Conservation (phyloP, 1,140 invertebrate species). For the Eupristina koningsbergeri region DNA sequence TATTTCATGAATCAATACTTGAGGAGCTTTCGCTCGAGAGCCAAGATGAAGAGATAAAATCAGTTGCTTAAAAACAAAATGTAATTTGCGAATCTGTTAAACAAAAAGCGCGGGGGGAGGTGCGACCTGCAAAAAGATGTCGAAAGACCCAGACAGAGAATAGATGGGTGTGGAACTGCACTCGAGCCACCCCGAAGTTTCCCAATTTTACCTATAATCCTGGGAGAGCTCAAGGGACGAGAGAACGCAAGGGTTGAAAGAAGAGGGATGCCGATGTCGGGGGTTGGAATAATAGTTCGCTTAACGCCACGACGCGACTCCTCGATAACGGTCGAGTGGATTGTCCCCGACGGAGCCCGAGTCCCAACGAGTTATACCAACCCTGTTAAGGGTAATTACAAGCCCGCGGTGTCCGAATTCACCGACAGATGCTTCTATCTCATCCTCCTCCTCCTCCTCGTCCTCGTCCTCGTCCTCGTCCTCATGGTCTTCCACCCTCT, state of each 20-base stretch:
- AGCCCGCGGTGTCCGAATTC: not conserved
- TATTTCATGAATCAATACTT: no score
- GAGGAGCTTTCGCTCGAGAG: no score
- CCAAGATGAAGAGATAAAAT: no score
- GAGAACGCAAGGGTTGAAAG: not conserved
- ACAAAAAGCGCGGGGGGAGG: not conserved
- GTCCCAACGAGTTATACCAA: not conserved
- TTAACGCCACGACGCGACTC: conserved; percentile 11
- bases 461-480: no score
- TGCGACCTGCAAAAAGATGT: not conserved
- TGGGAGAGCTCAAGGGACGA: not conserved
- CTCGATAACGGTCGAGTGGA: conserved; percentile 39
- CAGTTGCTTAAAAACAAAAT: not conserved
- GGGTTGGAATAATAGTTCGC: conserved; percentile 12
- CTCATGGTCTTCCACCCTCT: not conserved
- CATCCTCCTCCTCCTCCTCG: no score
- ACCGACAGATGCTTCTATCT: not conserved
- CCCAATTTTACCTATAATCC: not conserved
- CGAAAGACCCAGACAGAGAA: no score
- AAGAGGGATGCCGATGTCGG: not conserved
- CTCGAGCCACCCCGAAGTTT: not conserved
- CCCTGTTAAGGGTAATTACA: not conserved
- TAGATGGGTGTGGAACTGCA: no score
- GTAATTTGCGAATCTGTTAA: not conserved
- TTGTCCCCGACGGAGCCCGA: conserved; percentile 29